Evolutionary conservation across 2,888 invertebrate genomes (phyloP).

Genomic region (Noctua comes): DNA sequence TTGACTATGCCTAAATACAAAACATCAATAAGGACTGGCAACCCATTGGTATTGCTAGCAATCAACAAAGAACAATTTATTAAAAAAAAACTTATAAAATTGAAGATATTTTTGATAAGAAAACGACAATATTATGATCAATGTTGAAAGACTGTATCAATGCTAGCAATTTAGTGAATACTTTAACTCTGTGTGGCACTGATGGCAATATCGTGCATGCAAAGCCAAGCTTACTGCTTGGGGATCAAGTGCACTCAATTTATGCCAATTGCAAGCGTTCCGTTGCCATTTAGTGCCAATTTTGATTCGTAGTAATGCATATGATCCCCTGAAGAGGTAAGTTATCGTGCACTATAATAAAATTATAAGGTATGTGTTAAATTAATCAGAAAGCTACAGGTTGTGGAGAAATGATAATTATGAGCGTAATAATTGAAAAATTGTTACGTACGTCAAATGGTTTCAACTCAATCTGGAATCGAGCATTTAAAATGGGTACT

Average conservation of each 20-base stretch:
- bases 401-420: conserved; percentile 31
- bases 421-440: conserved; percentile 40
- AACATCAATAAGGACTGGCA: conserved; percentile 74
- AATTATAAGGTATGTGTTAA: conserved; percentile 33
- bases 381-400: conserved; percentile 26
- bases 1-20: conserved; percentile 26
- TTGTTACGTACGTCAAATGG: conserved; percentile 56
- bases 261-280: conserved; percentile 51
- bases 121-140: background rate
- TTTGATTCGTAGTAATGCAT: conserved; percentile 38
- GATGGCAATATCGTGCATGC: conserved; percentile 73
- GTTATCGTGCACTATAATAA: conserved; percentile 46
- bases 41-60: conserved; percentile 82
- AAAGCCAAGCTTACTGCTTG: conserved; percentile 68
- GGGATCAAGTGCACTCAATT: conserved; percentile 72
- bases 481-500: conserved; percentile 41
- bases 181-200: conserved; percentile 80
- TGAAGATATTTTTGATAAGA: background rate
- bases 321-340: conserved; percentile 47
- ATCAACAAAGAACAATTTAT: conserved; percentile 29
- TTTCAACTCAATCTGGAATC: conserved; percentile 46
- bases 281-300: conserved; percentile 60
- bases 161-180: conserved; percentile 78
- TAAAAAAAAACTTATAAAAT: conserved; percentile 5
- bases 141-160: conserved; percentile 23